A percentile compares a stretch with the other conserved stretches of the same genome.
Conservation (phyloP, 2,888 invertebrate species). For the Unio pictorum region DNA sequence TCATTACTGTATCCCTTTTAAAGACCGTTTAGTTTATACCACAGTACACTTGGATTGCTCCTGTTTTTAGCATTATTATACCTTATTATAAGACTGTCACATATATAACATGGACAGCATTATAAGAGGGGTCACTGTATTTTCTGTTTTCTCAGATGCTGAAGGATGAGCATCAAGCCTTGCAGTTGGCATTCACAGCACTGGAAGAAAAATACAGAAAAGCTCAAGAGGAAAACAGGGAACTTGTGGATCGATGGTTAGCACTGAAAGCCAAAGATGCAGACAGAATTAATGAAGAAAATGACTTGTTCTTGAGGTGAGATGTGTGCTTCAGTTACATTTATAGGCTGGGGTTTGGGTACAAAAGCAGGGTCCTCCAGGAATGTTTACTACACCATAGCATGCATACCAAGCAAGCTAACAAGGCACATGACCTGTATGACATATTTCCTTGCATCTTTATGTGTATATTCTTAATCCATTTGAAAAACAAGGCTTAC, state of each 20-base stretch:
- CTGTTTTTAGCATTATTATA: not conserved
- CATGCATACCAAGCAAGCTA: not conserved
- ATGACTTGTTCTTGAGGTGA: conserved; percentile 77
- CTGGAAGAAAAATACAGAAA: conserved; percentile 91
- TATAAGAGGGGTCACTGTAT: not conserved
- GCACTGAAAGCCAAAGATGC: conserved; percentile 93
- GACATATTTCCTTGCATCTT: not conserved
- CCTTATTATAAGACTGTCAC: not conserved
- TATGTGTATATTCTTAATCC: too few species aligned
- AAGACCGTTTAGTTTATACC: too few species aligned
- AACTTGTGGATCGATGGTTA: conserved; percentile 79
- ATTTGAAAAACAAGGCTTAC: too few species aligned
- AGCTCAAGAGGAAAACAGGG: conserved; percentile 70
- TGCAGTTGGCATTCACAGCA: conserved; percentile 90
- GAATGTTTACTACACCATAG: too few species aligned
- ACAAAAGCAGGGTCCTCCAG: too few species aligned
- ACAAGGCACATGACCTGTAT: not conserved
- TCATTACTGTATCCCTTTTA: too few species aligned
- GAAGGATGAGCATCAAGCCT: conserved; percentile 93
- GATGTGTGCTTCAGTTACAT: not conserved
- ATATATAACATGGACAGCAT: not conserved
- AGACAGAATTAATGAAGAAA: conserved; percentile 96
- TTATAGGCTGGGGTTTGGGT: not conserved
- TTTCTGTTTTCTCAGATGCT: conserved; percentile 76
- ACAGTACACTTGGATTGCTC: too few species aligned